These are phyloP conservation scores for Amblyraja radiata DNA, from an alignment of 2,797 vertebrate species.

Conservation along the genomic window DNA sequence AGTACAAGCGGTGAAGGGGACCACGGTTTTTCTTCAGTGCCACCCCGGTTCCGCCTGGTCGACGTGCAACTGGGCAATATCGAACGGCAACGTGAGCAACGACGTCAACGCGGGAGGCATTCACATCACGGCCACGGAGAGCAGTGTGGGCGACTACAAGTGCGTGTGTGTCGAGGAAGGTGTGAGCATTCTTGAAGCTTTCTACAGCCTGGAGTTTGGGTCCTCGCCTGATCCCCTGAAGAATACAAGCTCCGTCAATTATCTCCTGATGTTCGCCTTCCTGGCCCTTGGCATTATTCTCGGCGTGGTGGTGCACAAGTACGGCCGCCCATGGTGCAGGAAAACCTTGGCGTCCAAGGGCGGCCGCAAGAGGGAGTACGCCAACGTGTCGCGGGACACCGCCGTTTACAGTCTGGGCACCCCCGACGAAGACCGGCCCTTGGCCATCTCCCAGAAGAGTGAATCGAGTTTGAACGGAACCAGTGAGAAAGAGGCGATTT, in stretches of 20 bases:
- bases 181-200: neutral
- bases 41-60: constrained; percentile 7
- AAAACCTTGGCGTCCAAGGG: neutral
- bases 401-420: neutral
- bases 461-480: neutral
- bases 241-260: neutral
- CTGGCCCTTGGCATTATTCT: neutral
- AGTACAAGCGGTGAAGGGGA: neutral
- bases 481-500: neutral
- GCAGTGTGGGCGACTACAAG: neutral
- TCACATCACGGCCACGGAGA: neutral
- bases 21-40: neutral
- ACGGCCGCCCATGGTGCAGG: neutral
- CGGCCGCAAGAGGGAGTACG: neutral
- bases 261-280: constrained; percentile 9
- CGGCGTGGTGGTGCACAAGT: neutral
- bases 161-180: neutral
- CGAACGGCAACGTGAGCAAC: neutral
- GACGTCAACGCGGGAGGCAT: neutral
- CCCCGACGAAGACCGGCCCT: neutral
- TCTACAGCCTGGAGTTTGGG: neutral
- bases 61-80: neutral
- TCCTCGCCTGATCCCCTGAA: neutral
- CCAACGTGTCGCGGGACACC: neutral
- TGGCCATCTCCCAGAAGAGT: neutral